Evolutionary conservation across 2,888 invertebrate species (phyloP).

Genomic region (Leptarthrus brevirostris): DNA sequence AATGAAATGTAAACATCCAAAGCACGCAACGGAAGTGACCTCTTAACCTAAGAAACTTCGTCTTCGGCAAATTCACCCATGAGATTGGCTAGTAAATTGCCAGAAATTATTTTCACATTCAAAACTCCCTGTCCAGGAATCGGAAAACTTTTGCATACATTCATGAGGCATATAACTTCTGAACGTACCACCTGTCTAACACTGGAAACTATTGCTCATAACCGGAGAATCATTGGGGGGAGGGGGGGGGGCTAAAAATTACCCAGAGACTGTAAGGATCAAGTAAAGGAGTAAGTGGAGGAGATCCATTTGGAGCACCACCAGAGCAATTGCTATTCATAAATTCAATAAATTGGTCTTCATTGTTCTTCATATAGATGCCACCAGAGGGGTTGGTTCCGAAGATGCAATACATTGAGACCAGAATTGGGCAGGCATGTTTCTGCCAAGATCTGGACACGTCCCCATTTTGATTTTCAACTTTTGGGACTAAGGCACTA

Average conservation of each 20-base stretch:
- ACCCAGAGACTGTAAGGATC: neutral
- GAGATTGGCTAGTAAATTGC: constrained; percentile 42
- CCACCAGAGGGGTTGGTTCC: constrained; percentile 11
- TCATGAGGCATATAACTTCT: neutral
- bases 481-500: constrained; percentile 26
- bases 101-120: constrained; percentile 46
- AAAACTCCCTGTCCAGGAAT: constrained; percentile 36
- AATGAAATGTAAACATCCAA: constrained; percentile 32
- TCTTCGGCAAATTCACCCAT: constrained; percentile 16
- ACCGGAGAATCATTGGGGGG: too few relatives aligned
- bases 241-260: constrained; percentile 35
- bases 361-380: constrained; percentile 37
- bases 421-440: neutral
- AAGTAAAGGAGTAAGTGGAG: neutral
- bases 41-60: constrained; percentile 49
- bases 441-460: constrained; percentile 25
- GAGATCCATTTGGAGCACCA: constrained; percentile 7
- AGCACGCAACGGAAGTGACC: constrained; percentile 50
- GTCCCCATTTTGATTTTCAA: constrained; percentile 43
- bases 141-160: constrained; percentile 40
- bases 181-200: constrained; percentile 7
- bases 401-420: constrained; percentile 18
- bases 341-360: constrained; percentile 46
- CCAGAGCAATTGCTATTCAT: constrained; percentile 43
- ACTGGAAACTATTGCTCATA: constrained; percentile 25